Percentiles rank a stretch among this genome's conserved stretches.
Conservation (phyloP, 2,113 vertebrate species). For the Menidia beryllina region DNA sequence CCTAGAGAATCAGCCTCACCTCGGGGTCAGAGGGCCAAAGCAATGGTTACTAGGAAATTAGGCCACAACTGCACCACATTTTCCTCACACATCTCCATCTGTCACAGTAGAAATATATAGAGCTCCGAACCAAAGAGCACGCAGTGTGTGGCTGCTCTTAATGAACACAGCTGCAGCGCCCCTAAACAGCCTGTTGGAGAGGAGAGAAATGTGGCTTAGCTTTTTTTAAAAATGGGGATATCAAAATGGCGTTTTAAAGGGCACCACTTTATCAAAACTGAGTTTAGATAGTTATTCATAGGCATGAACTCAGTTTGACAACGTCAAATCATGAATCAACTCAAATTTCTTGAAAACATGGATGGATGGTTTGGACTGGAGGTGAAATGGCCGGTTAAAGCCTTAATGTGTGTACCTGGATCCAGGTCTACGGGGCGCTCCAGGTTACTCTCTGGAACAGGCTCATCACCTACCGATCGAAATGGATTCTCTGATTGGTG, state of each 20-base stretch:
- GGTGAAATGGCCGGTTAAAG: constrained; percentile 27
- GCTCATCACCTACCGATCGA: constrained; percentile 97
- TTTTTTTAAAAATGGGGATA: constrained; percentile 56
- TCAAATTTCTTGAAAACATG: constrained; percentile 39
- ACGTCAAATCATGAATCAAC: constrained; percentile 39
- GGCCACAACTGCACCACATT: constrained; percentile 73
- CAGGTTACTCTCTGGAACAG: constrained; percentile 97
- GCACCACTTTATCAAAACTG: constrained; percentile 60
- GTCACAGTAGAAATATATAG: constrained; percentile 70
- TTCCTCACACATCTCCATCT: constrained; percentile 81
- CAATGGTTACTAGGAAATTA: constrained; percentile 79
- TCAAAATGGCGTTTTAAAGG: constrained; percentile 67
- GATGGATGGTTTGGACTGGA: constrained; percentile 49
- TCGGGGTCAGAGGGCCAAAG: constrained; percentile 77
- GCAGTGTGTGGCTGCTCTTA: constrained; percentile 61
- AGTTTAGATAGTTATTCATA: constrained; percentile 46
- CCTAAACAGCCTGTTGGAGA: constrained; percentile 49
- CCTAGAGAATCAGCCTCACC: constrained; percentile 74
- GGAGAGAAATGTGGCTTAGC: constrained; percentile 56
- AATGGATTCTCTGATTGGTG: constrained; percentile 98
- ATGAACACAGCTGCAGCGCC: constrained; percentile 81
- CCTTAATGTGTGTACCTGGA: constrained; percentile 33
- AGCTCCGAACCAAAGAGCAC: constrained; percentile 61
- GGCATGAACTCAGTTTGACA: constrained; percentile 64
- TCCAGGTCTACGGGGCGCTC: constrained; percentile 93